A percentile compares a stretch with the other conserved stretches of the same genome.
These are phyloP conservation scores for Brenthis daphne DNA, from an alignment of 2,888 invertebrate genomes.

Conservation along the genomic window DNA sequence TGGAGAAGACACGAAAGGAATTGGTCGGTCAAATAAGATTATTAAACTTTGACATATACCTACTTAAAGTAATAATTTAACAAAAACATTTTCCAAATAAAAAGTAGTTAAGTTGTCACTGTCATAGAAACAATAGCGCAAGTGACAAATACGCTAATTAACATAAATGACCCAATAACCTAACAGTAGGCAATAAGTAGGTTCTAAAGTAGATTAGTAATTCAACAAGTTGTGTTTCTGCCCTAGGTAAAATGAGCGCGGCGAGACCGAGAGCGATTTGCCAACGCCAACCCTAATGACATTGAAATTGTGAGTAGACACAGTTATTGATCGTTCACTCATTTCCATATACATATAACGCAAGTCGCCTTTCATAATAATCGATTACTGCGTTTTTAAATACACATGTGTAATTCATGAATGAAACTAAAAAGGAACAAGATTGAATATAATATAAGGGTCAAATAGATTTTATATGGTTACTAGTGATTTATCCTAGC, in stretches of 20 bases:
- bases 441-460: too few relatives aligned
- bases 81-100: not conserved
- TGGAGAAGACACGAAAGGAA: too few relatives aligned
- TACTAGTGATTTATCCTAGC: too few relatives aligned
- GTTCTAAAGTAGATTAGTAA: slow-evolving; percentile 26
- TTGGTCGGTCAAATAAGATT: too few relatives aligned
- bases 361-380: not conserved
- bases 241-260: slow-evolving; percentile 65
- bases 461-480: too few relatives aligned
- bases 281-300: slow-evolving; percentile 61
- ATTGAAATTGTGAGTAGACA: slow-evolving; percentile 66
- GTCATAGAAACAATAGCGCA: not conserved
- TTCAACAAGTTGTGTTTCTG: slow-evolving; percentile 44
- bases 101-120: not conserved
- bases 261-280: slow-evolving; percentile 57
- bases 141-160: not conserved
- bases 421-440: not conserved
- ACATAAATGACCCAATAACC: not conserved
- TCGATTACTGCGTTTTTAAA: not conserved
- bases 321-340: slow-evolving; percentile 34
- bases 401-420: not conserved
- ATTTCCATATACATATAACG: slow-evolving; percentile 21
- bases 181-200: slow-evolving; percentile 9
- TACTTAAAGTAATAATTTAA: not conserved
- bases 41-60: too few relatives aligned